Base-by-base conservation (phyloP, 2,888 invertebrate species). In the Agonopterix arenella region DNA sequence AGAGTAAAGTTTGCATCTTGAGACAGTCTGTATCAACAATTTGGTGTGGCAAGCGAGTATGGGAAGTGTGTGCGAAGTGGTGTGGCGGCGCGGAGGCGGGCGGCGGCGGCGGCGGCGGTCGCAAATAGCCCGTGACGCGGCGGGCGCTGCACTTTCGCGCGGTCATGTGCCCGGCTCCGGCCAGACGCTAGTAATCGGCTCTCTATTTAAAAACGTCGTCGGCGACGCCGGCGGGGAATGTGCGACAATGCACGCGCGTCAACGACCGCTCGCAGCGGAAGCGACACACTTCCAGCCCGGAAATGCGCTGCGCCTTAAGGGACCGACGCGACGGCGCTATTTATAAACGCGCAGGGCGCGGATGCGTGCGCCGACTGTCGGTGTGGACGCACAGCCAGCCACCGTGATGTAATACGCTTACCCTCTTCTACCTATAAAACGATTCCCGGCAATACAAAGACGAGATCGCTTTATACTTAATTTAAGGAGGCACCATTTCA, bases 281-380 rank as follows among this genome's bases (percentile, higher is more conserved):
- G 82, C 85, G 84, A 76, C 84, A 83, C 82, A 86, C 86, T 88
- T 86, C 86, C 86, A 86, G 84, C 84, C 86, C 88, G 88, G 88
- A 89, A 89, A 84, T 78, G 75, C 75, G 76, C 80, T 77, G 82
- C 83, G 85, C 80, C 85, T 86, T 84, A 84, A 86, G 85, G 86
- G 86, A 85, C 79, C 74, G 78, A 68, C 65, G 62, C 51, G 68
- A 18, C 60, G 18, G 49, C 11, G 68, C 79, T 88, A 86, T 85
- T 85, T 82, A 84, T 86, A 86, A 73, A 68, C 5, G 56, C 68
- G 69, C 73, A 76, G 73, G 73, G 73, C 71, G 67, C 68, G 46
- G 45, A 48, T 65, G 59, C 67, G 66, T 59, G 66, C 66, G 61
- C 64, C 46, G 38, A 13, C 18, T 18, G 18, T 18, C 18, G 18